Evolutionary conservation across 2,113 vertebrate genomes (phyloP).

Genomic region (Tragelaphus scriptus): DNA sequence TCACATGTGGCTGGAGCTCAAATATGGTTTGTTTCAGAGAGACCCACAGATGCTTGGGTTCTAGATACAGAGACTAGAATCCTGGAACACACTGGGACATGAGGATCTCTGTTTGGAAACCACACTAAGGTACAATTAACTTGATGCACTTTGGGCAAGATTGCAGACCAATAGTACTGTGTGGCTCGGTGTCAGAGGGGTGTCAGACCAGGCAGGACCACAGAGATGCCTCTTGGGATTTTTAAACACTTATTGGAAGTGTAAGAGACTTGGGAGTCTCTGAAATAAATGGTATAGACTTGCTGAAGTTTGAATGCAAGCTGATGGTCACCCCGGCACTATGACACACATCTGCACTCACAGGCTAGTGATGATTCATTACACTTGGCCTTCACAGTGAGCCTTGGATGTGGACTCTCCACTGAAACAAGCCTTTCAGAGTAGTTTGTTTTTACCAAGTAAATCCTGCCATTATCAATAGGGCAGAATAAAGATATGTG

Average conservation of each 20-base stretch:
- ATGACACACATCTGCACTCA: not conserved
- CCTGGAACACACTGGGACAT: not conserved
- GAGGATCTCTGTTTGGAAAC: not conserved
- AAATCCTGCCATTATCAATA: not conserved
- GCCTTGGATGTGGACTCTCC: not conserved
- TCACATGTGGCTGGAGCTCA: not conserved
- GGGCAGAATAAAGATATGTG: not conserved
- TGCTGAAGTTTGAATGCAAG: not conserved
- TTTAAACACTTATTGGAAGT: not conserved
- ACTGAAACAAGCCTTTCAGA: not conserved
- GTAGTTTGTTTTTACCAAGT: not conserved
- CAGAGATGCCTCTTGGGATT: not conserved
- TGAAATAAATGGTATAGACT: not conserved
- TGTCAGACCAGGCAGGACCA: not conserved
- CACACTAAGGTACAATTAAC: not conserved
- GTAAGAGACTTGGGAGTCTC: not conserved
- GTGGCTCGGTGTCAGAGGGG: not conserved
- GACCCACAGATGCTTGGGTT: not conserved
- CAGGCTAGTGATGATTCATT: not conserved
- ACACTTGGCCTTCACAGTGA: not conserved
- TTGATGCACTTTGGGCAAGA: not conserved
- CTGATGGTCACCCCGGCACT: accelerated
- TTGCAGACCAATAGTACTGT: not conserved
- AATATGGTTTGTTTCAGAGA: not conserved
- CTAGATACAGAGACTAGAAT: not conserved